Percentiles rank a stretch among this genome's conserved stretches.
Evolutionary conservation across 2,113 vertebrate species (phyloP).

Genomic region (Myocastor coypus): DNA sequence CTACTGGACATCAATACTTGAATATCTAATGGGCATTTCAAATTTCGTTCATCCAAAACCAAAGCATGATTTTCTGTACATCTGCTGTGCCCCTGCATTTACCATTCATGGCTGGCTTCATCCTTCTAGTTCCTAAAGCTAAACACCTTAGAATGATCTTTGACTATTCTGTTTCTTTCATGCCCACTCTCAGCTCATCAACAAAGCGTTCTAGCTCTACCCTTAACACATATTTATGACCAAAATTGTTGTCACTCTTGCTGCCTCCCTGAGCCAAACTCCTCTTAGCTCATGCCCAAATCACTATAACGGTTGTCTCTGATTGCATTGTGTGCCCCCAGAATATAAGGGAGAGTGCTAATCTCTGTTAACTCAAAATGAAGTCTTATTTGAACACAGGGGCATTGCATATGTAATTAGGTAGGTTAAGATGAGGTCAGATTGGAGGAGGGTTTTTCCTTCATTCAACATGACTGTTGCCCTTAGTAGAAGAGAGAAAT

Average conservation of each 20-base stretch:
- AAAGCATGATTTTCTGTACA: neutral
- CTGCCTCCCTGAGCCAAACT: neutral
- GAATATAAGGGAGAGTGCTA: neutral
- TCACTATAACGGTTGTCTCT: neutral
- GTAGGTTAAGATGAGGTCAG: slow-evolving; percentile 3
- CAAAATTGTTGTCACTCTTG: neutral
- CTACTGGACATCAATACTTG: neutral
- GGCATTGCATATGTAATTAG: neutral
- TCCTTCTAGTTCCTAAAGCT: neutral
- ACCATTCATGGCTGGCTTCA: neutral
- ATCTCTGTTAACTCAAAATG: neutral
- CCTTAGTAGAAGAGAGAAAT: neutral
- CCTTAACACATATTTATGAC: neutral
- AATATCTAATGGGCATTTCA: neutral
- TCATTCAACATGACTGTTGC: neutral
- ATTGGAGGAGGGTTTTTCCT: neutral
- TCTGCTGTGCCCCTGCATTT: neutral
- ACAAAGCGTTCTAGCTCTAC: neutral
- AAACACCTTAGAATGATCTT: slow-evolving; percentile 29
- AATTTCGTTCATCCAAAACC: slow-evolving; percentile 52
- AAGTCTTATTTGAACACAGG: neutral
- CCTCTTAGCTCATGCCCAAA: neutral
- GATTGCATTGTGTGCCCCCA: neutral
- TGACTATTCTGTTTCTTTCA: slow-evolving; percentile 22
- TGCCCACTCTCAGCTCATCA: neutral